A percentile compares a stretch with the other conserved stretches of the same genome.
Evolutionary conservation across 2,888 invertebrate species (phyloP).

Genomic region (Yponomeuta malinellus): DNA sequence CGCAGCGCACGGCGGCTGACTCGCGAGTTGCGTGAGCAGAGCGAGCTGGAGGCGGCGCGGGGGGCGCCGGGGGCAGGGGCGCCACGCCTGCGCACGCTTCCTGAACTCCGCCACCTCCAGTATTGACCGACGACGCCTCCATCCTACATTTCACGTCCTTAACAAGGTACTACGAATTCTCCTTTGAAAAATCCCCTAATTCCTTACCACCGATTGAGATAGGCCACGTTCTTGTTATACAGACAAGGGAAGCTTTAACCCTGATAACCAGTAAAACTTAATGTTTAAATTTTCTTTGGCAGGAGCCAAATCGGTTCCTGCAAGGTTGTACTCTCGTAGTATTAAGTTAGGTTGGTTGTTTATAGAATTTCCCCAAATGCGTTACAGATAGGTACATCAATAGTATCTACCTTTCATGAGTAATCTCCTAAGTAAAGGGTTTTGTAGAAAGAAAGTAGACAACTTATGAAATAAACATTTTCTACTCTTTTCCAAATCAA

Average conservation of each 20-base stretch:
- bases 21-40: slow-evolving; percentile 71
- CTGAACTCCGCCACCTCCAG: slow-evolving; percentile 70
- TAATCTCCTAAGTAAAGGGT: too few relatives aligned
- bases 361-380: background rate
- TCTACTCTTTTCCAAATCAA: too few relatives aligned
- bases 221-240: slow-evolving; percentile 46
- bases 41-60: slow-evolving; percentile 42
- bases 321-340: background rate
- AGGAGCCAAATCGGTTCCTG: background rate
- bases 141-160: slow-evolving; percentile 73
- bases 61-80: slow-evolving; percentile 38
- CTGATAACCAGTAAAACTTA: background rate
- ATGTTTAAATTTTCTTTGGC: background rate
- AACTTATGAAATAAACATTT: too few relatives aligned
- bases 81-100: slow-evolving; percentile 64
- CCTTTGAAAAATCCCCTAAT: slow-evolving; percentile 70
- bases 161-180: slow-evolving; percentile 68
- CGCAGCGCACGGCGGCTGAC: slow-evolving; percentile 68
- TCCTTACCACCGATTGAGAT: slow-evolving; percentile 58
- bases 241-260: slow-evolving; percentile 1
- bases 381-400: background rate
- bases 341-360: background rate
- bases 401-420: background rate
- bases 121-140: slow-evolving; percentile 75
- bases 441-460: too few relatives aligned